A percentile compares a stretch with the other conserved stretches of the same genome.
Evolutionary conservation across 2,888 invertebrate species (phyloP).

Genomic region (Crematogaster levior): DNA sequence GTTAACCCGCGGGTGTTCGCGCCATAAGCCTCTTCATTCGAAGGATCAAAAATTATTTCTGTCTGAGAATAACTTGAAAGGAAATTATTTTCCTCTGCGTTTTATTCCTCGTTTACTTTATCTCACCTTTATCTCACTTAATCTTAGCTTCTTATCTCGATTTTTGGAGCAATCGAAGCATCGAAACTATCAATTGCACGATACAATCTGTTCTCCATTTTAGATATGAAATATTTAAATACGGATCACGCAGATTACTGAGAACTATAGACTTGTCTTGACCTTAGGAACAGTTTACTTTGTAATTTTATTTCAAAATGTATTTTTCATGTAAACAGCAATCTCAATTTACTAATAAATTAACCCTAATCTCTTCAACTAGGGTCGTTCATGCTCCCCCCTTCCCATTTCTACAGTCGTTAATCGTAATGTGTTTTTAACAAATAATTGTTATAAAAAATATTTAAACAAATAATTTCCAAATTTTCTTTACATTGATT

Average conservation of each 20-base stretch:
- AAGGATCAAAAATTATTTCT: slow-evolving; percentile 23
- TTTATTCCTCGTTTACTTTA: neutral
- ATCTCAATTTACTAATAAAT: too few species aligned
- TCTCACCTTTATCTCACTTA: neutral
- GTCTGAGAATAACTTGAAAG: neutral
- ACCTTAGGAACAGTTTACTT: neutral
- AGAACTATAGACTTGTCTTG: too few species aligned
- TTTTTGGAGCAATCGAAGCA: neutral
- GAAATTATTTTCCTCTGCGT: neutral
- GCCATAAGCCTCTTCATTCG: neutral
- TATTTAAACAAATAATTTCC: too few species aligned
- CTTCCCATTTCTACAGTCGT: too few species aligned
- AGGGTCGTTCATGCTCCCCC: too few species aligned
- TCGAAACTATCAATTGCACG: too few species aligned
- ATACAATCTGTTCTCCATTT: neutral
- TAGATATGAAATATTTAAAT: neutral
- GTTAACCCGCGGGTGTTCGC: slow-evolving; percentile 31
- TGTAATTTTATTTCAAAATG: neutral
- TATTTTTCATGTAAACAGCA: neutral
- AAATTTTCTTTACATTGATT: too few species aligned
- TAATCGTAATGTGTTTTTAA: too few species aligned
- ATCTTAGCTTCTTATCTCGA: neutral
- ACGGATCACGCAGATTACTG: neutral
- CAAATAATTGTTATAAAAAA: too few species aligned
- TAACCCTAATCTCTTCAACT: too few species aligned